A percentile compares a stretch with the other conserved stretches of the same genome.
These are phyloP conservation scores for Microhierax caerulescens DNA, from an alignment of 2,797 vertebrate species.

Conservation along the genomic window DNA sequence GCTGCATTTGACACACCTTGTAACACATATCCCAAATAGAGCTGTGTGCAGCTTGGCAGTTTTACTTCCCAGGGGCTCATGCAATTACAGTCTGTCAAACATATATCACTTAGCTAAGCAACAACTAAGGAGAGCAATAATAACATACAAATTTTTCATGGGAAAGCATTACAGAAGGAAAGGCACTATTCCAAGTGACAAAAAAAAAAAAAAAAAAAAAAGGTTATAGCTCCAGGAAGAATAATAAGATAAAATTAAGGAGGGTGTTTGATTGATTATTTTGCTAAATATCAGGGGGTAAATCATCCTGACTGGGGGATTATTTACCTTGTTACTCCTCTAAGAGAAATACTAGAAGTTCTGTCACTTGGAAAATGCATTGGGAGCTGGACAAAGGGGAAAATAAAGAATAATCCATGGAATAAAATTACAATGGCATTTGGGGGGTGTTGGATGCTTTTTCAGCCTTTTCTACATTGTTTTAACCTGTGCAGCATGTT, in stretches of 20 bases:
- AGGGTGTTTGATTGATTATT: constrained; percentile 2
- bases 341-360: background rate
- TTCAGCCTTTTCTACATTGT: background rate
- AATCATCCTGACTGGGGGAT: background rate
- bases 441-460: background rate
- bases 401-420: background rate
- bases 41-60: constrained; percentile 36
- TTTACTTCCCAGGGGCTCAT: constrained; percentile 49
- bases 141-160: constrained; percentile 35
- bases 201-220: background rate
- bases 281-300: background rate
- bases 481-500: background rate
- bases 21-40: background rate
- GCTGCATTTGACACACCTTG: constrained; percentile 40
- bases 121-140: constrained; percentile 48
- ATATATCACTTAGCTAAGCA: constrained; percentile 60
- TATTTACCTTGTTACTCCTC: background rate
- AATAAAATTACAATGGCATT: background rate
- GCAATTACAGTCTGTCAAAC: constrained; percentile 59
- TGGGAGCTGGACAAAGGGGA: background rate
- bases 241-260: constrained; percentile 36
- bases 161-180: background rate
- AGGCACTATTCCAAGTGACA: background rate
- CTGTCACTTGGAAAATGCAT: background rate
- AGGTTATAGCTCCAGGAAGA: background rate